phyloP scores from a whole-genome alignment of 2,113 vertebrate species.

The Brevimyrus niger region DNA sequence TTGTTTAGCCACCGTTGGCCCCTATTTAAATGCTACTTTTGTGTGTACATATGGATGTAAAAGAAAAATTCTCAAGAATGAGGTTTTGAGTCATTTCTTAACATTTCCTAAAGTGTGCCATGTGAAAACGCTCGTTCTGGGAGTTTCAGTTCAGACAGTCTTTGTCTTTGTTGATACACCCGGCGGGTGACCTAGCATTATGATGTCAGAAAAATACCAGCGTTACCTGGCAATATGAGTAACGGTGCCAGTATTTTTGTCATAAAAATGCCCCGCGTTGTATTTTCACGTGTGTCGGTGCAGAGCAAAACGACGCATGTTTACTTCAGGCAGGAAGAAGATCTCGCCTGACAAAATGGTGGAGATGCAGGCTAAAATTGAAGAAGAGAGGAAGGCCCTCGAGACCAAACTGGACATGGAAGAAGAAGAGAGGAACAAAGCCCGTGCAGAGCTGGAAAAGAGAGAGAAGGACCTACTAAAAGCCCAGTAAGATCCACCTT shows the following conservation, averaged over 20 bases:
- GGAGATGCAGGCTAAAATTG: slow-evolving; percentile 98
- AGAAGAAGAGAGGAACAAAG: slow-evolving; percentile 97
- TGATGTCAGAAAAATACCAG: neutral
- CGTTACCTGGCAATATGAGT: neutral
- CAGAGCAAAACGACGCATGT: neutral
- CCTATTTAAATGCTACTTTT: neutral
- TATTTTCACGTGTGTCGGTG: neutral
- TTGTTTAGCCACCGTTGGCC: neutral
- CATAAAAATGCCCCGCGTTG: neutral
- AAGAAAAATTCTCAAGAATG: neutral
- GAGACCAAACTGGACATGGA: slow-evolving; percentile 98
- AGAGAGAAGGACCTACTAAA: slow-evolving; percentile 95
- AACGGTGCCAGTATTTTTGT: neutral
- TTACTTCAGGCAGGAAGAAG: slow-evolving; percentile 83
- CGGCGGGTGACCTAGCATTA: neutral
- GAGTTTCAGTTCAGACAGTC: neutral
- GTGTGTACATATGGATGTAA: neutral
- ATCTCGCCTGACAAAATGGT: slow-evolving; percentile 95
- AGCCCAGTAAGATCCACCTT: slow-evolving; percentile 77
- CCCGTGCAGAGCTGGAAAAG: slow-evolving; percentile 89
- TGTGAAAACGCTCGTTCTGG: neutral
- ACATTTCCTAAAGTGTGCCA: neutral
- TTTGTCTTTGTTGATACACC: neutral
- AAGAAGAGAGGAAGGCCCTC: slow-evolving; percentile 90
- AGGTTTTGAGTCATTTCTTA: neutral